phyloP scores from a whole-genome alignment of 2,113 vertebrate species.

The Thunnus maccoyii region DNA sequence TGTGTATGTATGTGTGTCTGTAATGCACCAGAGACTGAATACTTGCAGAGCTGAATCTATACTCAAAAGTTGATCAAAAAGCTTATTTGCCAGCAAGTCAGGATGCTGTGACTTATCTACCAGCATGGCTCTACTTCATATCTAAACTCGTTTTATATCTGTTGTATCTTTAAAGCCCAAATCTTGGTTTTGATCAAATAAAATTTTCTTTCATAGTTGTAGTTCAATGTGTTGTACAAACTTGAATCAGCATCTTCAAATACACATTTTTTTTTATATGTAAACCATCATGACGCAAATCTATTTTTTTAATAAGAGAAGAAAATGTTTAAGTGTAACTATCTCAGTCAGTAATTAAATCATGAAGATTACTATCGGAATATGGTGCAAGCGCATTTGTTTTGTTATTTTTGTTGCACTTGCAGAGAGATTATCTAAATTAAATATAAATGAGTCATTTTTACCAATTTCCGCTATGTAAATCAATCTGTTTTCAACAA shows the following conservation, averaged over 20 bases:
- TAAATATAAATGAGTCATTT: no score
- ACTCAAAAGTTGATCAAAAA: slow-evolving; percentile 51
- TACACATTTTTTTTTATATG: not conserved
- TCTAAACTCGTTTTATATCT: not conserved
- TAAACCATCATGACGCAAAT: not conserved
- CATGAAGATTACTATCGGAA: not conserved
- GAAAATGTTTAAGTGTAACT: not conserved
- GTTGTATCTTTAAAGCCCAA: slow-evolving; percentile 1
- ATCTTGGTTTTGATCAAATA: slow-evolving; percentile 8
- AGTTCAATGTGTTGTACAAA: not conserved
- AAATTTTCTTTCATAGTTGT: not conserved
- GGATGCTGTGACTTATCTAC: slow-evolving; percentile 6
- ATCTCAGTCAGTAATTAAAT: not conserved
- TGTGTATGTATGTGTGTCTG: not conserved
- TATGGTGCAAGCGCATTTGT: not conserved
- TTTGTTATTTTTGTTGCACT: not conserved
- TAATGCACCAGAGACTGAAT: slow-evolving; percentile 26
- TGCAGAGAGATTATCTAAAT: not conserved
- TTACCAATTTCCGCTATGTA: no score
- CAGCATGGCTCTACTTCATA: slow-evolving; percentile 17
- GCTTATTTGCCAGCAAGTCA: slow-evolving; percentile 13
- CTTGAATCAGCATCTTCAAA: not conserved
- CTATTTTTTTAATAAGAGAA: not conserved
- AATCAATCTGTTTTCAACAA: not conserved
- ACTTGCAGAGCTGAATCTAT: not conserved